A percentile compares a stretch with the other conserved stretches of the same genome.
Evolutionary conservation across 2,113 vertebrate species (phyloP).

Genomic region (Oxyura jamaicensis): DNA sequence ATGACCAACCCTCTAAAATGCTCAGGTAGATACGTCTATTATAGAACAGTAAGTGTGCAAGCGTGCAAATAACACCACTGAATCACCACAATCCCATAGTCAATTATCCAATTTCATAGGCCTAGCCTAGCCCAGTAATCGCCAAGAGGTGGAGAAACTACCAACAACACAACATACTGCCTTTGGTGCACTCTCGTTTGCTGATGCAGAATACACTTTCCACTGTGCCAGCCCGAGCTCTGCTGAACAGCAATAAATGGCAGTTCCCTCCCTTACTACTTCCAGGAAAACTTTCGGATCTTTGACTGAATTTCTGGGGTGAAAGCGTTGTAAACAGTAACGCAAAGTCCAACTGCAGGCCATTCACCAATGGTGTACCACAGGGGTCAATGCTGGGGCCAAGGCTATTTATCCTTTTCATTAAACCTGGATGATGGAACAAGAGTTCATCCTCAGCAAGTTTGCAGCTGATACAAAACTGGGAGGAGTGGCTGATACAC

Average conservation of each 20-base stretch:
- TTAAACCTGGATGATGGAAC: conserved; percentile 28
- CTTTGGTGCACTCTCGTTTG: not conserved
- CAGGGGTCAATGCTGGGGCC: conserved; percentile 8
- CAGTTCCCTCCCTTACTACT: not conserved
- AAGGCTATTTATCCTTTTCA: conserved; percentile 18
- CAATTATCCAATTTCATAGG: not conserved
- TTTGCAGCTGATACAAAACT: not conserved
- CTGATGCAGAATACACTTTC: not conserved
- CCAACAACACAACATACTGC: not conserved
- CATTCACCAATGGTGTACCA: not conserved
- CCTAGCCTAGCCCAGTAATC: not conserved
- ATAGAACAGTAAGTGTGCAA: not conserved
- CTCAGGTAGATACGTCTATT: not conserved
- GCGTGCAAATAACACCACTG: not conserved
- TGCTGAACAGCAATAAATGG: not conserved
- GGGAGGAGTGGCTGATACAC: conserved; percentile 24
- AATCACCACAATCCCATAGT: not conserved
- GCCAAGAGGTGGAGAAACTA: not conserved
- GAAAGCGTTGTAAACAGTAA: not conserved
- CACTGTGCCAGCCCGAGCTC: not conserved
- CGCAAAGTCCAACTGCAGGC: not conserved
- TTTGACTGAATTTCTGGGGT: not conserved
- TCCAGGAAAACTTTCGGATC: not conserved
- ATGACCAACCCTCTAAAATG: not conserved
- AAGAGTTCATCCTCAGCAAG: not conserved